phyloP scores from a whole-genome alignment of 2,797 vertebrate species.

The Bucorvus abyssinicus region DNA sequence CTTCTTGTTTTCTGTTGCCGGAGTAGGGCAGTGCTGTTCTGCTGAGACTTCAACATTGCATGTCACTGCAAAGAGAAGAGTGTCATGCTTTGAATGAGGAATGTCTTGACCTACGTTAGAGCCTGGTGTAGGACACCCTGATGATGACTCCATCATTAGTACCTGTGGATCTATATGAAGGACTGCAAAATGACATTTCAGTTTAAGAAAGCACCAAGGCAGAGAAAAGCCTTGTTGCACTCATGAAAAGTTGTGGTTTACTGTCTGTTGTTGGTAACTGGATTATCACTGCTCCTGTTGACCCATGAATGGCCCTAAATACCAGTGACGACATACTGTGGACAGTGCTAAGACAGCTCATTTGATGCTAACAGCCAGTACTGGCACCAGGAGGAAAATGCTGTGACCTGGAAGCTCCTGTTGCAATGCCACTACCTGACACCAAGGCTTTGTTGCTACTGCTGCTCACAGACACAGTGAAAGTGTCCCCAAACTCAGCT shows the following conservation, averaged over 20 bases:
- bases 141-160: neutral
- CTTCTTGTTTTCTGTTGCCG: neutral
- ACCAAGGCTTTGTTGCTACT: neutral
- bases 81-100: neutral
- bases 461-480: neutral
- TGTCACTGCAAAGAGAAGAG: neutral
- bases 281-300: neutral
- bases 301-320: neutral
- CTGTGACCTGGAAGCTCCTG: neutral
- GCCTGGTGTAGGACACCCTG: neutral
- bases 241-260: neutral
- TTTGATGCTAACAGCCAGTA: neutral
- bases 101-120: accelerated
- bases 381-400: neutral
- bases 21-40: neutral
- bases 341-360: neutral
- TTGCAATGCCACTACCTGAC: accelerated
- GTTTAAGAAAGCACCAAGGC: neutral
- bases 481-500: neutral
- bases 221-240: neutral
- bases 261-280: neutral
- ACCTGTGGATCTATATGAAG: accelerated
- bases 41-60: neutral
- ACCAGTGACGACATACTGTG: neutral
- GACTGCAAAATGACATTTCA: neutral